Conservation (phyloP, 2,113 vertebrate genomes). For the Sander lucioperca region DNA sequence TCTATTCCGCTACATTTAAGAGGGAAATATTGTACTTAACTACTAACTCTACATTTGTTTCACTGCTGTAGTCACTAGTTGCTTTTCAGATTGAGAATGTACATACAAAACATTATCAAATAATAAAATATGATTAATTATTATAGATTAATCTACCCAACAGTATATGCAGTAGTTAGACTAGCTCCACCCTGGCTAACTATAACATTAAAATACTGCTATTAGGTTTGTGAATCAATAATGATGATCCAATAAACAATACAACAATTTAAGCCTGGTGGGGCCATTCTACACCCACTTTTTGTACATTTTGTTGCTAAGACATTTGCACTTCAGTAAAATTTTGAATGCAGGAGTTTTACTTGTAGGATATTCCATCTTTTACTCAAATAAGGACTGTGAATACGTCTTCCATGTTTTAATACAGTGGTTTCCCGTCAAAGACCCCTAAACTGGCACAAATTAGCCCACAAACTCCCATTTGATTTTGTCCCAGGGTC, state of each 20-base stretch:
- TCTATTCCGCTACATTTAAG: background rate
- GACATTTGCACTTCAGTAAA: background rate
- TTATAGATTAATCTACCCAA: background rate
- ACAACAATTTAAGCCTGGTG: no score
- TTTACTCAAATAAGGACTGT: background rate
- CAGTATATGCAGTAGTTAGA: background rate
- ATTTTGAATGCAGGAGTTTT: background rate
- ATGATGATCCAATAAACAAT: no score
- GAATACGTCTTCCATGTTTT: background rate
- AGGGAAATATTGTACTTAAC: background rate
- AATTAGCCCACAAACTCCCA: no score
- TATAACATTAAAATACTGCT: background rate
- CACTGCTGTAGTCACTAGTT: background rate
- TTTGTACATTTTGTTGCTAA: background rate
- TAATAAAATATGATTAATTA: background rate
- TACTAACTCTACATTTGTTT: background rate
- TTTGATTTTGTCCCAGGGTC: no score
- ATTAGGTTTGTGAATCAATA: background rate
- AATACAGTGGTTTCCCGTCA: background rate
- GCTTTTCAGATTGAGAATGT: background rate
- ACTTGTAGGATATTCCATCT: background rate
- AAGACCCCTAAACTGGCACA: no score
- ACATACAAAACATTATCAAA: background rate
- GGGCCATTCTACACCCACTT: no score
- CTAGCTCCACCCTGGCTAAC: background rate